Percentiles rank a stretch among this genome's conserved stretches.
These are phyloP conservation scores for Prionailurus bengalensis DNA, from an alignment of 2,113 vertebrate species.

Conservation along the genomic window DNA sequence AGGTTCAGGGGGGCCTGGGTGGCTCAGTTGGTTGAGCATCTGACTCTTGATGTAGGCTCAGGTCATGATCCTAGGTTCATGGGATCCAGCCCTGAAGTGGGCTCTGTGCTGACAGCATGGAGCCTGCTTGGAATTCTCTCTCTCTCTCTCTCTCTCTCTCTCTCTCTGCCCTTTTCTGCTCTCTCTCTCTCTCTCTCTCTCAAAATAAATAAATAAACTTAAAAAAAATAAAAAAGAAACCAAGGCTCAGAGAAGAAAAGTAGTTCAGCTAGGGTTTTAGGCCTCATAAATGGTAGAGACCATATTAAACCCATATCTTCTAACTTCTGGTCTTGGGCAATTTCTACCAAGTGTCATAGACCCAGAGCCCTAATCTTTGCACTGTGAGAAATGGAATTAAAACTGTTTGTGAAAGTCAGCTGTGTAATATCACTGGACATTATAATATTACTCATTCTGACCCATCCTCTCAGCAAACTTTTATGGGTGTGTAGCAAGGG, in stretches of 20 bases:
- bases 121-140: too few species aligned
- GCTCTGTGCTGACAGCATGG: too few species aligned
- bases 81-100: too few species aligned
- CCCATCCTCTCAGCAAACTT: not conserved
- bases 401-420: not conserved
- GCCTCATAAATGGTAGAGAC: not conserved
- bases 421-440: not conserved
- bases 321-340: not conserved
- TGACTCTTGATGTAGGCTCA: too few species aligned
- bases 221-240: not conserved
- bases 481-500: not conserved
- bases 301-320: not conserved
- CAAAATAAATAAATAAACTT: too few species aligned
- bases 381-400: not conserved
- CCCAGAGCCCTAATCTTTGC: not conserved
- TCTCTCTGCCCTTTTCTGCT: too few species aligned
- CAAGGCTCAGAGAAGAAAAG: not conserved
- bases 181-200: too few species aligned
- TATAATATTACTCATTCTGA: not conserved
- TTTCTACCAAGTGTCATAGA: not conserved
- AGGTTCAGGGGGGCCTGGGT: not conserved
- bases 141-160: too few species aligned
- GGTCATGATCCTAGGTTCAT: too few species aligned
- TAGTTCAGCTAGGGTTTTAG: not conserved
- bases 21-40: too few species aligned